Evolutionary conservation across 2,888 invertebrate genomes (phyloP), one percentile per base, ranked within the genome.

Genomic region (Panzeria rudis): DNA sequence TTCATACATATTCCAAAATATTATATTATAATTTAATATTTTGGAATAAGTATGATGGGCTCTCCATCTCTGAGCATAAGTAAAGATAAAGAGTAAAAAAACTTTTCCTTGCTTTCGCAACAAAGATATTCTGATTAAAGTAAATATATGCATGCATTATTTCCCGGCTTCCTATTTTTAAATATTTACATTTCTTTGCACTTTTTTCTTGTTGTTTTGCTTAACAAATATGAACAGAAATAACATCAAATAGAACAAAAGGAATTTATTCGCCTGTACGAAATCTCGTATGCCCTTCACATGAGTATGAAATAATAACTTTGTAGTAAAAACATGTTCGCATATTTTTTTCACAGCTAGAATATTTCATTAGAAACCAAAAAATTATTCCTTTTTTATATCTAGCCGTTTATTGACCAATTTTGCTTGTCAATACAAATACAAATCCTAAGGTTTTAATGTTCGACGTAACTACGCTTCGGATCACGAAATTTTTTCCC

Each of bases 141-240:
- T 38, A 56, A 41, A 56, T 71, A 47, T 13, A 41, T 15, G 8
- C 35, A 38, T 17, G 25, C 9, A n/a, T 35, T 35, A 35, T 68
- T 66, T 66, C 25, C 71, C 71, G 41, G 41, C 56, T 71, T 71
- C 15, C 71, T 25, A 56, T 44, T 56, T 52, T 38, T 68, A 17
- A 52, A 68, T 69, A 25, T 69, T 69, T 38, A 54, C 69, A 38
- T 54, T 54, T 38, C 52, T 69, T 54, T 35, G 38, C 69, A 54
- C 38, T 38, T 69, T 54, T 52, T 15, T 52, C 13, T 4, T 20
- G n/a, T n/a, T n/a, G n/a, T 4, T 20, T 52, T 29, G 29, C 5
- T 29, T 29, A 29, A 5, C 2, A 29, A 29, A 29, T 29, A 35
- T 35, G n/a, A 52, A 11, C 11, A 32, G 15, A 29, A 68, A 50